Percentiles rank a stretch among this genome's conserved stretches.
Evolutionary conservation across 2,888 invertebrate genomes (phyloP).

Genomic region (Andrena camellia): DNA sequence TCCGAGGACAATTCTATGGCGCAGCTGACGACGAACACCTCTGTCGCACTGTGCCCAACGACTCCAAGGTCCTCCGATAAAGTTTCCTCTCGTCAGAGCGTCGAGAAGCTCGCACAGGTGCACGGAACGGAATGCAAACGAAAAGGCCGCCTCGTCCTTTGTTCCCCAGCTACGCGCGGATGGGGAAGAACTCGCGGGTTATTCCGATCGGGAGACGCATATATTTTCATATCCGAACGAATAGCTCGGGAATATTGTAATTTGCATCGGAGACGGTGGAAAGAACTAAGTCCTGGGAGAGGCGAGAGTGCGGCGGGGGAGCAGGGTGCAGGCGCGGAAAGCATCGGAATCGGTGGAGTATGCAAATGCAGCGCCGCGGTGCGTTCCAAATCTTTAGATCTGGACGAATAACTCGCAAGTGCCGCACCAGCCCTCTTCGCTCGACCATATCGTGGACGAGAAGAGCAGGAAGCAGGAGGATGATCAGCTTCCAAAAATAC

Average conservation of each 20-base stretch:
- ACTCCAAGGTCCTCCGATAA: not conserved
- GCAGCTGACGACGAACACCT: not conserved
- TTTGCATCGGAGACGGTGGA: constrained; percentile 83
- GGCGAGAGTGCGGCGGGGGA: constrained; percentile 47
- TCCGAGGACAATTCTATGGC: too few species aligned
- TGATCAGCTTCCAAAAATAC: constrained; percentile 33
- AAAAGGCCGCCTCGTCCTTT: constrained; percentile 2
- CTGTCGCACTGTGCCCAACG: not conserved
- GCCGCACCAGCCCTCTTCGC: constrained; percentile 45
- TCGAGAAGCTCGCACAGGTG: constrained; percentile 30
- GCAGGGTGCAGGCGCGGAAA: constrained; percentile 65
- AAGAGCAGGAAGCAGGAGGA: constrained; percentile 49
- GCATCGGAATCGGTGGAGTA: constrained; percentile 80
- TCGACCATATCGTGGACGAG: constrained; percentile 46
- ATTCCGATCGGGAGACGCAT: constrained; percentile 82
- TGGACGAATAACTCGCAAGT: constrained; percentile 67
- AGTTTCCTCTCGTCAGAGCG: not conserved
- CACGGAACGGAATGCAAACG: constrained; percentile 11
- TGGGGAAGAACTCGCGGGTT: constrained; percentile 57
- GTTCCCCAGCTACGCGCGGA: constrained; percentile 15
- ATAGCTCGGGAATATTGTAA: constrained; percentile 84
- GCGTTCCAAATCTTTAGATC: constrained; percentile 77
- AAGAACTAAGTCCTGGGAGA: constrained; percentile 79
- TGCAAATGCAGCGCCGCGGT: constrained; percentile 78
- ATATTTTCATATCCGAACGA: constrained; percentile 83